Conservation (phyloP, 2,888 invertebrate genomes). For the Plebejus argus region DNA sequence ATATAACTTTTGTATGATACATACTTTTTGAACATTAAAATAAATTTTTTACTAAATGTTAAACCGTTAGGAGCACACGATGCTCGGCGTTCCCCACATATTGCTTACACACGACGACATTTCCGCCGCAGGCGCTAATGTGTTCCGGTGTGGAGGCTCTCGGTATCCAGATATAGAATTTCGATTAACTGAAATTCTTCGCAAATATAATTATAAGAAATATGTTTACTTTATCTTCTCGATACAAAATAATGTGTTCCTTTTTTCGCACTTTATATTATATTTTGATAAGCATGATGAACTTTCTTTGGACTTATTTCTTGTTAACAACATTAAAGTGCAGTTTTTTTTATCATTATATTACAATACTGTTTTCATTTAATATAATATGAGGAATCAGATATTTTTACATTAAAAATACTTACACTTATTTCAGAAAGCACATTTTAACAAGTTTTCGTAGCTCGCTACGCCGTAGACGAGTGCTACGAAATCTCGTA, state of each 20-base stretch:
- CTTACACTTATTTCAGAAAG: background rate
- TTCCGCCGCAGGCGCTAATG: slow-evolving; percentile 29
- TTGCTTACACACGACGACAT: background rate
- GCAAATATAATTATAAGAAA: background rate
- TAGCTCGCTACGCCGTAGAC: background rate
- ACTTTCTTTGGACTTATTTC: background rate
- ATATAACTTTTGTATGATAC: too few species aligned
- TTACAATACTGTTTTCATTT: too few species aligned
- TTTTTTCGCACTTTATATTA: background rate
- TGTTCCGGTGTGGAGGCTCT: slow-evolving; percentile 4
- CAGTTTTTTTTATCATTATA: too few species aligned
- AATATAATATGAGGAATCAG: too few species aligned
- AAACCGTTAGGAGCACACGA: too few species aligned
- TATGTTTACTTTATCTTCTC: background rate
- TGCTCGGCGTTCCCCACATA: background rate
- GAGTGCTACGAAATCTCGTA: background rate
- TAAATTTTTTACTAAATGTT: background rate
- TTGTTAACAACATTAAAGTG: background rate
- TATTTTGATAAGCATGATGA: background rate
- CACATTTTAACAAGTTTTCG: background rate
- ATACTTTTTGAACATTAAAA: too few species aligned
- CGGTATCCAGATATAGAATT: slow-evolving; percentile 7
- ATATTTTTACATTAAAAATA: background rate
- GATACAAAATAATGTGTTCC: background rate
- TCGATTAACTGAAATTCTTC: background rate